phyloP scores from a whole-genome alignment of 2,797 vertebrate species.

The Urophycis tenuis region DNA sequence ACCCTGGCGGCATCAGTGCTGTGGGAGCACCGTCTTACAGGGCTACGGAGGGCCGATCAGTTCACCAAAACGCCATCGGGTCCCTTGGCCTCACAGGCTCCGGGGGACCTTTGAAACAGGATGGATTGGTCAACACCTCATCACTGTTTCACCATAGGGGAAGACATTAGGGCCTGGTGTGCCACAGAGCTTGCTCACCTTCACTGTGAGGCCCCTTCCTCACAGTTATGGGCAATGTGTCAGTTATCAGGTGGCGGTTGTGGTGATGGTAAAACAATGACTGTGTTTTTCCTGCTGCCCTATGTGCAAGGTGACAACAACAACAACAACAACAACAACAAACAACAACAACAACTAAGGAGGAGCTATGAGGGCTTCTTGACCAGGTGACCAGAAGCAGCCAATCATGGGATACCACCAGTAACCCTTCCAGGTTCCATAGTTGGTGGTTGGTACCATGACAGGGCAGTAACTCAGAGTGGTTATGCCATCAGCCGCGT shows the following conservation, averaged over 20 bases:
- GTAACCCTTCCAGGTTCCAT: background rate
- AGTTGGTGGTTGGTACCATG: background rate
- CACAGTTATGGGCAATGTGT: background rate
- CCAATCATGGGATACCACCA: background rate
- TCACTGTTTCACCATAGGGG: background rate
- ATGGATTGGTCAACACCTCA: background rate
- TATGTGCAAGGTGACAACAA: background rate
- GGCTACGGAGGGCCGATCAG: constrained; percentile 5
- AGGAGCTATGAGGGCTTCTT: background rate
- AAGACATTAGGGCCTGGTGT: background rate
- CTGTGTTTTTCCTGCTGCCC: background rate
- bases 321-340: background rate
- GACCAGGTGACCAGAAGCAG: background rate
- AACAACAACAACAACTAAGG: background rate
- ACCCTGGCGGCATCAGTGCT: background rate
- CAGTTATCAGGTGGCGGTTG: background rate
- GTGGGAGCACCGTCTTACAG: constrained; percentile 4
- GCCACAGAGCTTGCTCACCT: background rate
- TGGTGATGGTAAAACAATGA: background rate
- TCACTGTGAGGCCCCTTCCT: background rate
- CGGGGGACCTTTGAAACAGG: background rate
- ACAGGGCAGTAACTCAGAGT: background rate
- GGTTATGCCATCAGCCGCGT: background rate
- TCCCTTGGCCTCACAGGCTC: background rate
- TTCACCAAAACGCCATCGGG: no score